These are phyloP conservation scores for Ptyas mucosa DNA, from an alignment of 2,113 vertebrate genomes.

Conservation along the genomic window DNA sequence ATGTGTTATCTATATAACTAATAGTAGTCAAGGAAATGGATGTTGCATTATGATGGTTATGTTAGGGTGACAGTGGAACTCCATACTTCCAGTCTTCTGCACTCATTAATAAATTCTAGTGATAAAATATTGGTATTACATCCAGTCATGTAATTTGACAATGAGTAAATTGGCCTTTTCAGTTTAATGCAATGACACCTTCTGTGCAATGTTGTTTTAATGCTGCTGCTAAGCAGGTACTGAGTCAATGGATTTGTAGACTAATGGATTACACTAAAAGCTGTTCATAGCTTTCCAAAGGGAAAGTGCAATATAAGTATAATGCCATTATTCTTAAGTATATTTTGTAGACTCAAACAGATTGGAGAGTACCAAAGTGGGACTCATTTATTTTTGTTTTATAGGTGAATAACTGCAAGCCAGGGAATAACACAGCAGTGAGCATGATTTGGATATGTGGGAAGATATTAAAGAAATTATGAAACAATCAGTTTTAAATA, in stretches of 20 bases:
- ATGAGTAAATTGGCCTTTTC: not conserved
- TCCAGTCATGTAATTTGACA: not conserved
- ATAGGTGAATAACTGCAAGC: not conserved
- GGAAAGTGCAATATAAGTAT: not conserved
- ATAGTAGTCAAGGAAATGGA: not conserved
- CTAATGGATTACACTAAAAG: not conserved
- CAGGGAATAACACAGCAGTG: slow-evolving; percentile 8
- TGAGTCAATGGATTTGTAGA: not conserved
- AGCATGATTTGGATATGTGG: not conserved
- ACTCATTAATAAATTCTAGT: not conserved
- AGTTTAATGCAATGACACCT: not conserved
- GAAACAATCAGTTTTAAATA: slow-evolving; percentile 17
- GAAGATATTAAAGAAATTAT: slow-evolving; percentile 19
- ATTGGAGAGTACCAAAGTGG: not conserved
- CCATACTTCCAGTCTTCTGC: too few relatives aligned
- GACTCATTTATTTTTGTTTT: not conserved
- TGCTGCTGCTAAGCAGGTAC: not conserved
- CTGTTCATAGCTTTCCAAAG: not conserved
- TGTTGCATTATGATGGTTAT: too few relatives aligned
- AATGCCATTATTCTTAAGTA: not conserved
- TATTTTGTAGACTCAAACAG: not conserved
- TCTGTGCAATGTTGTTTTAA: not conserved
- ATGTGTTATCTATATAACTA: not conserved
- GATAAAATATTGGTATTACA: not conserved
- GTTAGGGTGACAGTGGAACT: not conserved